Percentiles rank a stretch among this genome's conserved stretches.
phyloP scores from a whole-genome alignment of 2,888 invertebrate species.

The Drosophila buzzatii region DNA sequence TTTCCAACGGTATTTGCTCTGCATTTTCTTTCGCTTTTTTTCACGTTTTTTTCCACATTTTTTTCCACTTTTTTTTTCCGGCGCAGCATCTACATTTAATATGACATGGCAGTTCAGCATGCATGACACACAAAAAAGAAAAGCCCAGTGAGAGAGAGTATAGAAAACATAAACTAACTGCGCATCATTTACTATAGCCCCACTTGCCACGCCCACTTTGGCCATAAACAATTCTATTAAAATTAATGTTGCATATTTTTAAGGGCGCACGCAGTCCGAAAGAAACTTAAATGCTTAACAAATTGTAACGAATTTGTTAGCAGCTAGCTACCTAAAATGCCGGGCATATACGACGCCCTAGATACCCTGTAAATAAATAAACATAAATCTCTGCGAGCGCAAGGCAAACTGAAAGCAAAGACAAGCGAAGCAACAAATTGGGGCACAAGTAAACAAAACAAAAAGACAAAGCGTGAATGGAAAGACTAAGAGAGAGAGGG shows the following conservation, averaged over 20 bases:
- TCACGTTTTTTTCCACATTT: conserved; percentile 13
- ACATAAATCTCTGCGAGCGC: conserved; percentile 6
- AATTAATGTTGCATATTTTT: conserved; percentile 79
- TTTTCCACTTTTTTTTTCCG: conserved; percentile 26
- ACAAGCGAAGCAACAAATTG: conserved; percentile 63
- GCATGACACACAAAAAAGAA: conserved; percentile 47
- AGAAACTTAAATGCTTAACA: conserved; percentile 68
- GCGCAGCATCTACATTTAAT: conserved; percentile 59
- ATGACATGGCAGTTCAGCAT: conserved; percentile 71
- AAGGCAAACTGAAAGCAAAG: conserved; percentile 19
- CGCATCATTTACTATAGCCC: conserved; percentile 51
- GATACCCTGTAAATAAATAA: conserved; percentile 33
- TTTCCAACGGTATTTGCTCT: conserved; percentile 30
- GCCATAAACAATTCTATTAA: conserved; percentile 79
- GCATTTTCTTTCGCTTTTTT: conserved; percentile 12
- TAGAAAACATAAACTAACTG: conserved; percentile 34
- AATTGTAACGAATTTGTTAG: conserved; percentile 72
- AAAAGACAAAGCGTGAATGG: conserved; percentile 17
- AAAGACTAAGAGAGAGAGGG: background rate
- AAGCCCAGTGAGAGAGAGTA: background rate
- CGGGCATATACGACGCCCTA: conserved; percentile 13
- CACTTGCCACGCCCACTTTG: conserved; percentile 11
- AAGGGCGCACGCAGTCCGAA: conserved; percentile 35
- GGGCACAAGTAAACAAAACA: conserved; percentile 45
- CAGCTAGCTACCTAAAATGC: conserved; percentile 15